Conservation (phyloP, 2,888 invertebrate species). For the Drosophila greeni region DNA sequence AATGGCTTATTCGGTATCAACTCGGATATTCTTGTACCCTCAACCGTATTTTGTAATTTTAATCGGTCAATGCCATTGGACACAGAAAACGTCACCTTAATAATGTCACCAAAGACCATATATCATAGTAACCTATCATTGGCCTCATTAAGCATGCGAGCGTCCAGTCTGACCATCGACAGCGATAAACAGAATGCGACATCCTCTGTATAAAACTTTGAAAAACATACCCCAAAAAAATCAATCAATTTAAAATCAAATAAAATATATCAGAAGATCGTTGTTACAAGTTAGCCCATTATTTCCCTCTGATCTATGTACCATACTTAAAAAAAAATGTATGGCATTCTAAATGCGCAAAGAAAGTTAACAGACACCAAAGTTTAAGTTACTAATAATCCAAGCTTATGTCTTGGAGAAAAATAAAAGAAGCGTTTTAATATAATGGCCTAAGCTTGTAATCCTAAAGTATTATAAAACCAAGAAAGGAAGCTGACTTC, state of each 20-base stretch:
- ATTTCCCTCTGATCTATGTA: constrained; percentile 3
- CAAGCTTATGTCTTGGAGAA: background rate
- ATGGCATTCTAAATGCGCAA: constrained; percentile 11
- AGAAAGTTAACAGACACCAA: constrained; percentile 9
- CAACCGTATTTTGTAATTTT: constrained; percentile 54
- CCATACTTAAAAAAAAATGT: constrained; percentile 1
- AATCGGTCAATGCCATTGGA: constrained; percentile 55
- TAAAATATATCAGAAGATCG: background rate
- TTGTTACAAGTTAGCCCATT: constrained; percentile 3
- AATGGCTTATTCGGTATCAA: constrained; percentile 53
- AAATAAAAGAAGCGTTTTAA: background rate
- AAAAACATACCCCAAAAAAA: background rate
- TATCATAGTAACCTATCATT: constrained; percentile 78
- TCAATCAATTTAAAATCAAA: constrained; percentile 2
- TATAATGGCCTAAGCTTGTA: constrained; percentile 1
- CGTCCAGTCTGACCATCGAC: constrained; percentile 78
- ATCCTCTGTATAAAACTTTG: constrained; percentile 79
- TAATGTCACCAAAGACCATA: constrained; percentile 72
- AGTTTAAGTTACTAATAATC: constrained; percentile 3
- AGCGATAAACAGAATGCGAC: constrained; percentile 80
- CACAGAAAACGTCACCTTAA: constrained; percentile 63
- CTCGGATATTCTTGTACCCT: constrained; percentile 33
- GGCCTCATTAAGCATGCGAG: constrained; percentile 78
- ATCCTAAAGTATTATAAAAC: background rate
- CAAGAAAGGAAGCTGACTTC: no score